phyloP scores from a whole-genome alignment of 2,797 vertebrate genomes.

The Adrianichthys oophorus region DNA sequence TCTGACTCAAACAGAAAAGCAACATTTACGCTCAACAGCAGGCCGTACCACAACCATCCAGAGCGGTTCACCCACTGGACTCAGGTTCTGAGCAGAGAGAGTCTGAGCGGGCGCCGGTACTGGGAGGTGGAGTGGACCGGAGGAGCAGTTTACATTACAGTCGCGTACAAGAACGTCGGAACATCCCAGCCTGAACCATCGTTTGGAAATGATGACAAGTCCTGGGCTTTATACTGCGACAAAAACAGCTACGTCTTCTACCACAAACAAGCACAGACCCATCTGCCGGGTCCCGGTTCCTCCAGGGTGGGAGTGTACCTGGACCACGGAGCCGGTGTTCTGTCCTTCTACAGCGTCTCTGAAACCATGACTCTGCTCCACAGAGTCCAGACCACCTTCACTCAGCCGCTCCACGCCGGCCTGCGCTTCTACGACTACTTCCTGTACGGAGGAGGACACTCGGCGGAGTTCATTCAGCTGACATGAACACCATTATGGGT shows the following conservation, averaged over 20 bases:
- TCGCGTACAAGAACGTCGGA: neutral
- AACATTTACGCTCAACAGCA: neutral
- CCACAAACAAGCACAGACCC: neutral
- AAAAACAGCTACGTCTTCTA: neutral
- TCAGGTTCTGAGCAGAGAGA: constrained; percentile 3
- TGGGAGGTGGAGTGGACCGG: constrained; percentile 5
- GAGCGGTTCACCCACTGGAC: neutral
- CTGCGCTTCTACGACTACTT: neutral
- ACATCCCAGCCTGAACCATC: neutral
- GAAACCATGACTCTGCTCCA: too few relatives aligned
- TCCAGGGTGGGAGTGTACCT: too few relatives aligned
- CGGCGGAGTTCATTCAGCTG: neutral
- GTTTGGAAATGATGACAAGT: neutral
- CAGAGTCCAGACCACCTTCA: too few relatives aligned
- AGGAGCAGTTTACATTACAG: neutral
- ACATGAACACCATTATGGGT: too few relatives aligned
- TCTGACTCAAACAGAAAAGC: neutral
- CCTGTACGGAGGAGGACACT: neutral
- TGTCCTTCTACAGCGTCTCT: too few relatives aligned
- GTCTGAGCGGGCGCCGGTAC: neutral
- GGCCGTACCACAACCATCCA: neutral
- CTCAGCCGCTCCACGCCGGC: too few relatives aligned
- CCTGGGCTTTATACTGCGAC: constrained; percentile 5
- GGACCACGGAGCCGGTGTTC: too few relatives aligned
- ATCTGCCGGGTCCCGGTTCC: neutral